These are phyloP conservation scores for Spicauda simplicius DNA, from an alignment of 2,888 invertebrate species.

Conservation along the genomic window DNA sequence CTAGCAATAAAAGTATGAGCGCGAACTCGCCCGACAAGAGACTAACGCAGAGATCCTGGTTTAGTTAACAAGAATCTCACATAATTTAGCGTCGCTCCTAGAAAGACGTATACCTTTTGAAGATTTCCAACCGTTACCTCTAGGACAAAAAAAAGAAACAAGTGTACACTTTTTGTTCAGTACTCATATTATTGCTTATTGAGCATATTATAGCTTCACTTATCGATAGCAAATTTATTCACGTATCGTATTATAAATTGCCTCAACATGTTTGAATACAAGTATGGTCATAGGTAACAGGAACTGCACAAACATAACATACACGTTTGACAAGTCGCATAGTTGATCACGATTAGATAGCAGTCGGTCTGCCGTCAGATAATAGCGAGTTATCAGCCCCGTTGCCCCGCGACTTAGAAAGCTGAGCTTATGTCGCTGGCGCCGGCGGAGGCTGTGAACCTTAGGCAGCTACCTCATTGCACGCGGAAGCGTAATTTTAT, in stretches of 20 bases:
- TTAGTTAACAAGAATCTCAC: too few relatives aligned
- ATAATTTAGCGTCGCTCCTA: too few relatives aligned
- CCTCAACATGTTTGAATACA: neutral
- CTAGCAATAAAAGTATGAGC: too few relatives aligned
- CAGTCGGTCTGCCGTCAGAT: constrained; percentile 1
- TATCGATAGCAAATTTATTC: neutral
- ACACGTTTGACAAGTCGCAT: constrained; percentile 6
- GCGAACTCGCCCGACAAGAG: too few relatives aligned
- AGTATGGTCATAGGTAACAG: neutral
- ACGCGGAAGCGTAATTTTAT: neutral
- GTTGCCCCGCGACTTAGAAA: constrained; percentile 24
- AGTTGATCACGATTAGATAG: constrained; percentile 13
- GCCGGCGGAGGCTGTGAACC: constrained; percentile 6
- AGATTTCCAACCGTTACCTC: too few relatives aligned
- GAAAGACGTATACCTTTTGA: too few relatives aligned
- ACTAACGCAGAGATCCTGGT: too few relatives aligned
- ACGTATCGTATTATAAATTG: neutral
- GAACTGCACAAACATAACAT: neutral
- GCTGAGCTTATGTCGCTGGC: constrained; percentile 7
- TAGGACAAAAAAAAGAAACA: too few relatives aligned
- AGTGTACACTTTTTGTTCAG: too few relatives aligned
- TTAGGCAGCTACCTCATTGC: neutral
- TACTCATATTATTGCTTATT: too few relatives aligned
- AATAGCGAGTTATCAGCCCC: constrained; percentile 7
- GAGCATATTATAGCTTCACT: too few relatives aligned